Evolutionary conservation across 1,140 invertebrate genomes (phyloP).

Genomic region (Neuroterus valhalla): DNA sequence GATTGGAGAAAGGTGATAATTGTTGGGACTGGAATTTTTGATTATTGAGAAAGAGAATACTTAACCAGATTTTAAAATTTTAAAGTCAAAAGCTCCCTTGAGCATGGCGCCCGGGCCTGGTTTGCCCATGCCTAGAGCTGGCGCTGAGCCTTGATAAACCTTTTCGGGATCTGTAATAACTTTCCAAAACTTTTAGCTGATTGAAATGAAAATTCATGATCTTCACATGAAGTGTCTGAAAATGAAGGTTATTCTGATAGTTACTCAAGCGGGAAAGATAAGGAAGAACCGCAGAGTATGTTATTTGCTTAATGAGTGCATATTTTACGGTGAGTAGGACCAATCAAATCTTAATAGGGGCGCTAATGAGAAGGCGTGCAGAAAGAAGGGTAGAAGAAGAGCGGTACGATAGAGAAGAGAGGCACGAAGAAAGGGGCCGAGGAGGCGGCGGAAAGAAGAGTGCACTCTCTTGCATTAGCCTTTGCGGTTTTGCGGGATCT

Average conservation of each 20-base stretch:
- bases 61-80: no score
- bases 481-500: conserved; percentile 63
- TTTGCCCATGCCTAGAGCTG: no score
- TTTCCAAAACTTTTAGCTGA: no score
- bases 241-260: conserved; percentile 14
- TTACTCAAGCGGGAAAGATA: conserved; percentile 33
- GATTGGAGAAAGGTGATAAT: no score
- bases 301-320: conserved; percentile 63
- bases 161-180: no score
- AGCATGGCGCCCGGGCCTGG: no score
- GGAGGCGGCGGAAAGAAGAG: conserved; percentile 37
- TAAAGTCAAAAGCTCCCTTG: no score
- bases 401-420: conserved; percentile 38
- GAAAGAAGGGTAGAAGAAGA: conserved; percentile 37
- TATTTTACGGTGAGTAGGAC: conserved; percentile 61
- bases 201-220: no score
- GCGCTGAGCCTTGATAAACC: no score
- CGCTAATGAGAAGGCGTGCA: conserved; percentile 71
- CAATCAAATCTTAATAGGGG: conserved; percentile 72
- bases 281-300: conserved; percentile 48
- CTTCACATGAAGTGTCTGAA: not conserved
- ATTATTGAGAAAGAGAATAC: no score
- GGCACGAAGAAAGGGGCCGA: conserved; percentile 35
- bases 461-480: conserved; percentile 58
- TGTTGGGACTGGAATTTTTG: no score